Percentiles rank a stretch among this genome's conserved stretches.
Conservation (phyloP, 2,888 invertebrate species). For the Eulithis prunata region DNA sequence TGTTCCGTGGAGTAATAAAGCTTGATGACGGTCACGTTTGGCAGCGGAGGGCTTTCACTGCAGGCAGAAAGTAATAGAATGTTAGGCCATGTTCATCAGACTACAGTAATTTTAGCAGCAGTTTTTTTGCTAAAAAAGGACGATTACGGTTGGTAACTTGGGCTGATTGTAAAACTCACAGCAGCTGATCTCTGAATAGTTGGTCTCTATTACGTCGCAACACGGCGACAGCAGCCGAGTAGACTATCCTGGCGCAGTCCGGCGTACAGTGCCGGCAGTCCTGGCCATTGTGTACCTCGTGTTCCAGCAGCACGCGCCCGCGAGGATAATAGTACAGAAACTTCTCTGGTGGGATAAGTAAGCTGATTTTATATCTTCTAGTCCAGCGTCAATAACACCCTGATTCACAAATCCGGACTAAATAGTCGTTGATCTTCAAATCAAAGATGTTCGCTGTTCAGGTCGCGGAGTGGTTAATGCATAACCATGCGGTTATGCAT, state of each 20-base stretch:
- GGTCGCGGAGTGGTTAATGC: too few relatives aligned
- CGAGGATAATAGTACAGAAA: conserved; percentile 56
- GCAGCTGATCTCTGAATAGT: conserved; percentile 10
- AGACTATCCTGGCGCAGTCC: conserved; percentile 50
- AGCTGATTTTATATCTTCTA: too few relatives aligned
- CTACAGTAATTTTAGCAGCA: too few relatives aligned
- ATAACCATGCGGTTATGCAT: too few relatives aligned
- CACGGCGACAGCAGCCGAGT: conserved; percentile 42
- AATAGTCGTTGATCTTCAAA: too few relatives aligned
- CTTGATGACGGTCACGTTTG: conserved; percentile 42
- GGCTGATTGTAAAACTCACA: conserved; percentile 17
- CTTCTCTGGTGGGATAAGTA: conserved; percentile 47
- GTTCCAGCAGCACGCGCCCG: conserved; percentile 38
- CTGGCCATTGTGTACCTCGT: conserved; percentile 56
- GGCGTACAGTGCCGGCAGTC: conserved; percentile 53
- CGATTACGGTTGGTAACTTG: not conserved
- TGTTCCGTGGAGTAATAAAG: conserved; percentile 43
- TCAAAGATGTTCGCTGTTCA: too few relatives aligned
- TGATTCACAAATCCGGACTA: too few relatives aligned
- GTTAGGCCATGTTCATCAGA: too few relatives aligned
- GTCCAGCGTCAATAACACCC: too few relatives aligned
- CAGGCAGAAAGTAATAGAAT: not conserved
- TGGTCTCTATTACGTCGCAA: conserved; percentile 18
- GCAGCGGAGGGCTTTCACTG: conserved; percentile 14
- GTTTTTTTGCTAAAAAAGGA: not conserved